These are phyloP conservation scores for Hemiprocne comata DNA, from an alignment of 2,113 vertebrate genomes.

Conservation along the genomic window DNA sequence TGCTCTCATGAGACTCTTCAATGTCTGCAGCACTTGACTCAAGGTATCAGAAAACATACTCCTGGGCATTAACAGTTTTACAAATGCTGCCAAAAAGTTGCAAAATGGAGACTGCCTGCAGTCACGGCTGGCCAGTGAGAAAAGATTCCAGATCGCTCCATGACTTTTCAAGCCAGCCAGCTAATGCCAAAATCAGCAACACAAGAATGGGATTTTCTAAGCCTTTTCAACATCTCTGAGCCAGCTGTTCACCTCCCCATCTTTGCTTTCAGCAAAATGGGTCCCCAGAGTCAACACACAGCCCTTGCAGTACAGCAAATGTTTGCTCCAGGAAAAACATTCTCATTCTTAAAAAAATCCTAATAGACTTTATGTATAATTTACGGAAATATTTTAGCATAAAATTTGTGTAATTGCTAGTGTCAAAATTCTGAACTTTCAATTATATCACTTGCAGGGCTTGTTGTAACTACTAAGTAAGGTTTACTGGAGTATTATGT, in stretches of 20 bases:
- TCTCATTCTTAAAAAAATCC: not conserved
- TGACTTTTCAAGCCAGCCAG: not conserved
- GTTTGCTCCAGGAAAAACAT: not conserved
- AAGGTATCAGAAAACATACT: not conserved
- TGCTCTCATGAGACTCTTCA: not conserved
- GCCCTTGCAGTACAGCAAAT: not conserved
- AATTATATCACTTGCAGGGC: not conserved
- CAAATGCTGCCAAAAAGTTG: not conserved
- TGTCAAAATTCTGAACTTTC: not conserved
- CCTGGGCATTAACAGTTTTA: not conserved
- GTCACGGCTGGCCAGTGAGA: not conserved
- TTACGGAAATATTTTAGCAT: not conserved
- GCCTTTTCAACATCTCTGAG: not conserved
- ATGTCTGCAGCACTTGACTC: not conserved
- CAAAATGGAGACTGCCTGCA: not conserved
- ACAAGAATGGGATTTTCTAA: not conserved
- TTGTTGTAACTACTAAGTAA: not conserved
- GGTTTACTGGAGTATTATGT: not conserved
- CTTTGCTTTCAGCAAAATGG: not conserved
- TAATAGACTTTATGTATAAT: not conserved
- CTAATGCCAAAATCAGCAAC: not conserved
- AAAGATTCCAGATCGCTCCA: not conserved
- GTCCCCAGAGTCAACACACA: not conserved
- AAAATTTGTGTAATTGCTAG: not conserved
- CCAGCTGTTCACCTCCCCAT: not conserved